Conservation (phyloP, 2,888 invertebrate genomes). For the Parnassius orleans region DNA sequence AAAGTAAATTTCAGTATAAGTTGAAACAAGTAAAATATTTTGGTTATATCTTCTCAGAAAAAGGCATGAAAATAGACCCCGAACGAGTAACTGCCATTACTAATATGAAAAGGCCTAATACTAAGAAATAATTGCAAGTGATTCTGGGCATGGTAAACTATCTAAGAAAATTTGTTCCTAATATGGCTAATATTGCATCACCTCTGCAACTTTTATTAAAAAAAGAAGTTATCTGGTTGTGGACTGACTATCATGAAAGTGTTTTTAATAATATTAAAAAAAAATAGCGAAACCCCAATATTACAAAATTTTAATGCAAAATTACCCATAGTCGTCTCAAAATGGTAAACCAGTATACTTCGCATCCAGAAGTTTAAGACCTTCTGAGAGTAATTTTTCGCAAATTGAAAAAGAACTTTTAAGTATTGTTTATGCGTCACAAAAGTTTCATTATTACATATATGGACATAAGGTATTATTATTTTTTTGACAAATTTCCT, state of each 20-base stretch:
- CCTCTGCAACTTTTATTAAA: conserved; percentile 9
- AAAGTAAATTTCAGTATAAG: conserved; percentile 11
- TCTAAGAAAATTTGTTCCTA: conserved; percentile 12
- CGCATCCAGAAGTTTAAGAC: conserved; percentile 13
- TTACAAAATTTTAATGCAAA: conserved; percentile 15
- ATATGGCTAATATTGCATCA: conserved; percentile 2
- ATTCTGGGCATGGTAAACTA: conserved; percentile 16
- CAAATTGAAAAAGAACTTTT: conserved; percentile 51
- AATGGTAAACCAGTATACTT: conserved; percentile 16
- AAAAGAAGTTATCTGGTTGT: conserved; percentile 18
- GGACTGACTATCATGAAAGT: conserved; percentile 20
- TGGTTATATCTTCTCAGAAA: conserved; percentile 36
- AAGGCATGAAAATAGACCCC: conserved; percentile 31
- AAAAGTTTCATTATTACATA: conserved; percentile 35
- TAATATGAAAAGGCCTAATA: conserved; percentile 17
- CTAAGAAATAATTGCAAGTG: conserved; percentile 21
- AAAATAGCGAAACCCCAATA: neutral
- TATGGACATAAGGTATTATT: conserved; percentile 4
- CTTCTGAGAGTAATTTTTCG: conserved; percentile 22
- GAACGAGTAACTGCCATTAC: conserved; percentile 31
- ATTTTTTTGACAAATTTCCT: too few species aligned
- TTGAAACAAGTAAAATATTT: conserved; percentile 30
- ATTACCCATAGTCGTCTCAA: conserved; percentile 4
- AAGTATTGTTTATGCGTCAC: conserved; percentile 38
- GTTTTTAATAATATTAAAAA: conserved; percentile 13